Conservation (phyloP, 2,888 invertebrate species). For the Eulithis testata region DNA sequence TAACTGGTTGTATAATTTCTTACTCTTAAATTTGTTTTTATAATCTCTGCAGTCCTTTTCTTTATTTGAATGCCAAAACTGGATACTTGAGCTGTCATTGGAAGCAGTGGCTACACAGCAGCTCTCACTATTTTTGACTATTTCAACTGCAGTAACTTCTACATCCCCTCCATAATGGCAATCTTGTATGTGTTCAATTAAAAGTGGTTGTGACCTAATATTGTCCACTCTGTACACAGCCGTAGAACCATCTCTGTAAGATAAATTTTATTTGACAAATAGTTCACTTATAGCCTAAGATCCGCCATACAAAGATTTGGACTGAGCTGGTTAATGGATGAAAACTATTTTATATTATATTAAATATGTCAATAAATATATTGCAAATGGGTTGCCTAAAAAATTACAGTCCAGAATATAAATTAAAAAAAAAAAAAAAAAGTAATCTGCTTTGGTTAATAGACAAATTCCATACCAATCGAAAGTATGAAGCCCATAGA, state of each 20-base stretch:
- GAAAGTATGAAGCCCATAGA: no score
- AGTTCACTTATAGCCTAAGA: no score
- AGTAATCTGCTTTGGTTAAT: no score
- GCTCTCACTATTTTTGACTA: conserved; percentile 46
- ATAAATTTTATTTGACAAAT: not conserved
- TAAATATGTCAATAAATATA: no score
- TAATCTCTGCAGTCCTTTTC: conserved; percentile 13
- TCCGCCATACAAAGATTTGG: no score
- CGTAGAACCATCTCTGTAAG: conserved; percentile 72
- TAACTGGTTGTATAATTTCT: conserved; percentile 1
- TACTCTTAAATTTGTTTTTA: conserved; percentile 21
- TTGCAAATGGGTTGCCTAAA: no score
- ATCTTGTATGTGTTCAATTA: conserved; percentile 59
- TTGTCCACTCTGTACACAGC: conserved; percentile 56
- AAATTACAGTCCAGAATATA: no score
- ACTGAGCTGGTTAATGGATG: no score
- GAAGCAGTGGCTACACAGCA: conserved; percentile 60
- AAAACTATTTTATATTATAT: no score
- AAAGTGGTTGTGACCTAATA: conserved; percentile 50
- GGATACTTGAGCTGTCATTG: conserved; percentile 50
- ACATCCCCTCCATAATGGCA: conserved; percentile 64
- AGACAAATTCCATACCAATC: no score
- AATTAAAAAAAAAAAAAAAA: no score
- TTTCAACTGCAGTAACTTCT: conserved; percentile 73
- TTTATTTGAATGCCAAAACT: conserved; percentile 49